Base-by-base conservation (phyloP, 2,888 invertebrate species). In the Cordilura impudica region DNA sequence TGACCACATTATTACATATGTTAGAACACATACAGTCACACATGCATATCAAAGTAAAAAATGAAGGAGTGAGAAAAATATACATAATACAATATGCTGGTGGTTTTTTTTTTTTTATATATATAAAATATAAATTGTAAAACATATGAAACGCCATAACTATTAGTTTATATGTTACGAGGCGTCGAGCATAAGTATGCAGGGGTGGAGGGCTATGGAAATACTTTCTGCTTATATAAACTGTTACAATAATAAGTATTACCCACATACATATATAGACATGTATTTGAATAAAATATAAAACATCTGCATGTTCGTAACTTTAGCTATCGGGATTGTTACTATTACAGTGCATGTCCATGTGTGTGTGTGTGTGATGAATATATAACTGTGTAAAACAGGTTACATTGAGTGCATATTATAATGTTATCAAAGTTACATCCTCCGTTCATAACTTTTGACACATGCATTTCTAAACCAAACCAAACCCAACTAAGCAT, bases 381-480 rank as follows among this genome's bases (percentile, higher is more conserved):
- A 31, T 10, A n/a, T n/a, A 12, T 31, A 12, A 10, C 10, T 8
- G 10, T 31, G n/a, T 31, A 31, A 31, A 31, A 31, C 10, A 31
- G 31, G 31, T 31, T 31, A 31, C 31, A 31, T 10, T 31, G 31
- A 31, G 31, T 31, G 43, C 21, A 56, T 31, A 23, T 45, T 63
- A 56, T 56, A 35, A 45, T 72, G 56, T 58, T 73, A 49, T 43
- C 19, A 39, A 58, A 66, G 58, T 29, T 39, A 60, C 66, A 58
- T 73, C 54, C 56, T 56, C 23, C 29, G 58, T 54, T 56, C 47
- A 72, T 72, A 72, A 72, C 63, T 54, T 72, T 63, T 49, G 61
- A 56, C 72, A 63, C 29, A 65, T 45, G 70, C 60, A 60, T 61
- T 53, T 70, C 19, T 16, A 14, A 31, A 31, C 31, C 31, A 31